Percentiles rank a stretch among this genome's conserved stretches.
Evolutionary conservation across 1,140 invertebrate species (phyloP).

Genomic region (Helicorthomorpha holstii): DNA sequence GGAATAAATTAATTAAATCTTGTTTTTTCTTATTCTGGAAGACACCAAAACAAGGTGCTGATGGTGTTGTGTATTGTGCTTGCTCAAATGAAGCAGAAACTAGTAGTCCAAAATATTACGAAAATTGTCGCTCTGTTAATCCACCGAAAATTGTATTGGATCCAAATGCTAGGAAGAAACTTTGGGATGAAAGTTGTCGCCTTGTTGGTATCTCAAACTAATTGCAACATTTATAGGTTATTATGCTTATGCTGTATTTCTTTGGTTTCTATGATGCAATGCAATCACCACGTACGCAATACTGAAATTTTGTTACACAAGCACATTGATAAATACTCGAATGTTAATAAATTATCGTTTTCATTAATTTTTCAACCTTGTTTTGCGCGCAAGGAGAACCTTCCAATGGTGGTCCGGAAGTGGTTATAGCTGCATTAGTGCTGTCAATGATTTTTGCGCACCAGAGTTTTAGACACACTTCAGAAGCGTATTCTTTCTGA

Average conservation of each 20-base stretch:
- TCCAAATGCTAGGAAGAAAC: conserved; percentile 30
- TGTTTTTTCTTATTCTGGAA: conserved; percentile 19
- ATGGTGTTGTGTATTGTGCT: conserved; percentile 49
- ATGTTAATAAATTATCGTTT: too few relatives aligned
- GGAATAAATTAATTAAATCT: neutral
- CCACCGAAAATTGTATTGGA: conserved; percentile 31
- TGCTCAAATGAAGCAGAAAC: conserved; percentile 50
- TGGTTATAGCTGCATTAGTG: neutral
- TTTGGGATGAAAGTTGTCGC: conserved; percentile 27
- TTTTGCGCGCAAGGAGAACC: neutral
- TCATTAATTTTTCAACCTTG: too few relatives aligned
- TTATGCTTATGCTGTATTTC: too few relatives aligned
- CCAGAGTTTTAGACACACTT: neutral
- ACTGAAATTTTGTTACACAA: too few relatives aligned
- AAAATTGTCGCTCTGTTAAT: conserved; percentile 34
- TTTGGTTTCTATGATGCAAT: too few relatives aligned
- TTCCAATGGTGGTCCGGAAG: neutral
- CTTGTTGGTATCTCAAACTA: too few relatives aligned
- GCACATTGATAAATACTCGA: too few relatives aligned
- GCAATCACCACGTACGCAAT: too few relatives aligned
- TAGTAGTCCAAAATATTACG: conserved; percentile 46
- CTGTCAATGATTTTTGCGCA: neutral
- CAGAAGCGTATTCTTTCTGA: neutral
- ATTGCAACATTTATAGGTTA: too few relatives aligned
- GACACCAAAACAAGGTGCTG: conserved; percentile 55